A percentile compares a stretch with the other conserved stretches of the same genome.
phyloP scores from a whole-genome alignment of 53 echinoderm and acorn worm species.

The Pentamera pediparva region DNA sequence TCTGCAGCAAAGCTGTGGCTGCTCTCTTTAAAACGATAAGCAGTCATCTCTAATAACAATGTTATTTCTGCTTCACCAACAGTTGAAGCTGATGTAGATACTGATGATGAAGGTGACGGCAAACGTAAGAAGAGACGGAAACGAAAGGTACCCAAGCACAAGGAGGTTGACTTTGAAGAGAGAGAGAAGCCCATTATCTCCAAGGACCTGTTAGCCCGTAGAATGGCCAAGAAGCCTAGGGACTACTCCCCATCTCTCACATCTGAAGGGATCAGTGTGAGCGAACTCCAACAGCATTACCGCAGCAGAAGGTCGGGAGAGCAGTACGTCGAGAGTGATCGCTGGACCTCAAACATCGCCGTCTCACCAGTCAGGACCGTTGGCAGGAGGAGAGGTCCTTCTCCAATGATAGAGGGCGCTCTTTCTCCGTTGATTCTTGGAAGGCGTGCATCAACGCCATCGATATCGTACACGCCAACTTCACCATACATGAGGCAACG shows the following conservation, averaged over 20 bases:
- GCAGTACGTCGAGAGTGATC: slow-evolving; percentile 14
- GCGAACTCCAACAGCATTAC: slow-evolving; percentile 17
- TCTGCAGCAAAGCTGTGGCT: no score
- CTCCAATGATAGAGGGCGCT: background rate
- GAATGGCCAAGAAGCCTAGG: background rate
- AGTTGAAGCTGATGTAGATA: slow-evolving; percentile 81
- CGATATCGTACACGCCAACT: slow-evolving; percentile 8
- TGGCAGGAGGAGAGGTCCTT: background rate
- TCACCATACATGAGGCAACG: slow-evolving; percentile 10
- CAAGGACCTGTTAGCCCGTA: slow-evolving; percentile 9
- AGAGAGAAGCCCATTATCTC: slow-evolving; percentile 14
- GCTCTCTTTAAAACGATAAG: no score
- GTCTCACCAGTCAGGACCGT: background rate
- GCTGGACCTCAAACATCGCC: background rate
- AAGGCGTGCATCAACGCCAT: slow-evolving; percentile 21
- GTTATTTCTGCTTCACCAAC: background rate
- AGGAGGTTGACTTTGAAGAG: background rate
- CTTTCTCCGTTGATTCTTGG: slow-evolving; percentile 5
- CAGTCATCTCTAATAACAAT: no score
- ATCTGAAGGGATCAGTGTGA: slow-evolving; percentile 16
- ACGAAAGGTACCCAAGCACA: slow-evolving; percentile 1
- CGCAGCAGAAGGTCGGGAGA: background rate
- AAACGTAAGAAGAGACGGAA: slow-evolving; percentile 13
- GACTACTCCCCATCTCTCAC: slow-evolving; percentile 25
- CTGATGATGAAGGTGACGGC: slow-evolving; percentile 59